Base-by-base conservation (phyloP, 2,113 vertebrate species). In the Hucho hucho region DNA sequence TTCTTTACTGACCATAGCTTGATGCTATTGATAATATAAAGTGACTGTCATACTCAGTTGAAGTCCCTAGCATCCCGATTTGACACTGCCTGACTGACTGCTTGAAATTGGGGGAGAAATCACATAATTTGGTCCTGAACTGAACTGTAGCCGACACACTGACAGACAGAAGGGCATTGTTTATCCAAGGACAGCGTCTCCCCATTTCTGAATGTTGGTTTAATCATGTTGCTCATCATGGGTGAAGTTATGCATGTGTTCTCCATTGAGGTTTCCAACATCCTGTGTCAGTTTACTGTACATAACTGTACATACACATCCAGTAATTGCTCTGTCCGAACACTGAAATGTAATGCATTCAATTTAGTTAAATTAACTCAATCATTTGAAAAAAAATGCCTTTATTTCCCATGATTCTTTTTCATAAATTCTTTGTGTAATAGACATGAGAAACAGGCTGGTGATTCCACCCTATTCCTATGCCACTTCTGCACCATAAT, bases 351-450 rank as follows among this genome's bases (percentile, higher is more conserved):
- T 16, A 61, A 61, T 53, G 49, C 14, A 53, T 22, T 24, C 16
- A 11, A 3, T 43, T 43, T 43, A 43, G 37, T 53, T 14, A 1
- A 53, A 61, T 61, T 7, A 22, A 61, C 6, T 61, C 1, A 56
- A 63, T 18, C 16, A 29, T 65, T 75, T 73, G 74, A 81, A 86
- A 89, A 89, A 92, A 92, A 90, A 65, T 90, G 82, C 93, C 92
- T 95, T 95, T 93, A 92, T 93, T 94, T 90, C 85, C 79, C 77
- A 79, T 78, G 37, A 71, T 79, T 69, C 83, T 79, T 90, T 91
- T 90, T 85, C 81, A 91, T 93, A 92, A 89, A 91, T 89, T 88
- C 91, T 86, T 87, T 70, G 84, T 91, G 89, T 91, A 94, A 96
- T 93, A 94, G 93, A 93, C 94, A 87, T 89, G 88, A 90, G 90